These are phyloP conservation scores for Cromileptes altivelis DNA, from an alignment of 2,113 vertebrate genomes.

Conservation along the genomic window DNA sequence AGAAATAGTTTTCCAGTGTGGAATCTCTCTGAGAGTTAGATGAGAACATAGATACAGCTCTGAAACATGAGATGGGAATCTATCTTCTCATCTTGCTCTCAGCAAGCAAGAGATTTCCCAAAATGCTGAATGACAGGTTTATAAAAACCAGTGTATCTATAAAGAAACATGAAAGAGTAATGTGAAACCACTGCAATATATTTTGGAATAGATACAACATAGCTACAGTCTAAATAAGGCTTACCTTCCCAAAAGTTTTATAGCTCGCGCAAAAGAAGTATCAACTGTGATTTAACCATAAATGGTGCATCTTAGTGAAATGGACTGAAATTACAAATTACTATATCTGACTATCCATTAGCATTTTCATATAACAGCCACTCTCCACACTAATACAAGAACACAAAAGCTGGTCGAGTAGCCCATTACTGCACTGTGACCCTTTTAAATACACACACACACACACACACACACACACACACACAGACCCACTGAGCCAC, in stretches of 20 bases:
- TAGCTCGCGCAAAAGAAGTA: not conserved
- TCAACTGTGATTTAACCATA: not conserved
- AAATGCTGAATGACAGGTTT: not conserved
- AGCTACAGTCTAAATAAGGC: not conserved
- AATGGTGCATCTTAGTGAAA: not conserved
- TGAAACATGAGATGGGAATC: not conserved
- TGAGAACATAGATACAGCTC: not conserved
- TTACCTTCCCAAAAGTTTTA: not conserved
- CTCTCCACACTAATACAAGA: constrained; percentile 16
- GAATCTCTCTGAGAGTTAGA: not conserved
- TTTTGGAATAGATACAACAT: not conserved
- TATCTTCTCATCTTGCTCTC: not conserved
- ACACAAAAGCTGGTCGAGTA: constrained; percentile 29
- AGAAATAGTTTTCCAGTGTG: not conserved
- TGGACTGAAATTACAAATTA: not conserved
- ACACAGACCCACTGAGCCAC: constrained; percentile 61
- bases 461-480: constrained; percentile 19
- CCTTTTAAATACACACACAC: constrained; percentile 46
- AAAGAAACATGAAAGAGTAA: constrained; percentile 1
- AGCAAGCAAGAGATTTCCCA: not conserved
- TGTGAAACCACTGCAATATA: not conserved
- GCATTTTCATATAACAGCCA: constrained; percentile 9
- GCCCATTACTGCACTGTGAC: constrained; percentile 56
- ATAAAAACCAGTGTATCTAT: not conserved
- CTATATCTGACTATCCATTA: constrained; percentile 1